These are phyloP conservation scores for Lamproptera curius DNA, from an alignment of 2,888 invertebrate species.

Conservation along the genomic window DNA sequence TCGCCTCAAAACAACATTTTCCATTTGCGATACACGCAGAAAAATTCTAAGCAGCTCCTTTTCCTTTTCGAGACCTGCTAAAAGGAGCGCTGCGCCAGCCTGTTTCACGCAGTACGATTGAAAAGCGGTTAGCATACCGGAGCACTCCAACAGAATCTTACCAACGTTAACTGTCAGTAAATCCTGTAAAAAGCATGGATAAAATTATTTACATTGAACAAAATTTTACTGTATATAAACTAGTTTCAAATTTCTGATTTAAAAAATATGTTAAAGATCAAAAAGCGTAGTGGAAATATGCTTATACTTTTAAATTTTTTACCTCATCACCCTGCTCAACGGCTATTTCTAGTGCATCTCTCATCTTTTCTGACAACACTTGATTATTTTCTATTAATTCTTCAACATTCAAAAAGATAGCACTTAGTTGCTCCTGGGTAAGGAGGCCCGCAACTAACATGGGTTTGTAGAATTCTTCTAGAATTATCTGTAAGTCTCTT, in stretches of 20 bases:
- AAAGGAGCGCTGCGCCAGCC: constrained; percentile 90
- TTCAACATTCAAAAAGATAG: constrained; percentile 95
- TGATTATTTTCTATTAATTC: constrained; percentile 93
- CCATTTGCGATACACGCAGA: constrained; percentile 97
- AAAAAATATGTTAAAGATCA: too few relatives aligned
- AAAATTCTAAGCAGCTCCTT: constrained; percentile 96
- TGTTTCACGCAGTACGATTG: constrained; percentile 97
- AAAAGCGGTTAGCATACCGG: constrained; percentile 95
- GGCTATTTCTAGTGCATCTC: constrained; percentile 92
- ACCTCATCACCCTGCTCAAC: constrained; percentile 87
- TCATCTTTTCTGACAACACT: constrained; percentile 89
- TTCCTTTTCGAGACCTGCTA: constrained; percentile 95
- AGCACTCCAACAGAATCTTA: constrained; percentile 92
- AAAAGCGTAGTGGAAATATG: too few relatives aligned
- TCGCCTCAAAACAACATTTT: constrained; percentile 92
- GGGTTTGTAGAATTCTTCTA: constrained; percentile 95
- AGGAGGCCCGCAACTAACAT: constrained; percentile 95
- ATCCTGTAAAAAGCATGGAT: constrained; percentile 80
- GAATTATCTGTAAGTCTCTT: constrained; percentile 92
- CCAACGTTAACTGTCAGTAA: constrained; percentile 93
- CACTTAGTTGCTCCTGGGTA: constrained; percentile 93
- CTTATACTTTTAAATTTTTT: too few relatives aligned
- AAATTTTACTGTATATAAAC: too few relatives aligned
- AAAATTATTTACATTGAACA: too few relatives aligned
- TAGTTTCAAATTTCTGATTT: too few relatives aligned